Evolutionary conservation across 2,888 invertebrate genomes (phyloP).

Genomic region (Ditula angustiorana): DNA sequence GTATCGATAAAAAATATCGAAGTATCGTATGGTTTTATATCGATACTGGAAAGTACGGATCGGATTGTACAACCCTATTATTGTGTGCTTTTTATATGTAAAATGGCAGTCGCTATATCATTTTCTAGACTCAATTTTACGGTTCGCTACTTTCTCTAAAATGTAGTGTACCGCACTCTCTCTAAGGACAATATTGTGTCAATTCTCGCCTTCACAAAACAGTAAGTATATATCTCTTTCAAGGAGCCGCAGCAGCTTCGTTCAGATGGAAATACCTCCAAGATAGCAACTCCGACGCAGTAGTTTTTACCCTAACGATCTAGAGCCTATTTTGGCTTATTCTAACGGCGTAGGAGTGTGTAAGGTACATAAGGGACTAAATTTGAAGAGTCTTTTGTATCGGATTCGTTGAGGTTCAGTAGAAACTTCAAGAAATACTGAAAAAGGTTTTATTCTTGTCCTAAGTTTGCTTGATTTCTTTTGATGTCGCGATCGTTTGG

Average conservation of each 20-base stretch:
- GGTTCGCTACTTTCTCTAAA: conserved; percentile 49
- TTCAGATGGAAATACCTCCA: conserved; percentile 60
- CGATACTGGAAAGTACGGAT: no score
- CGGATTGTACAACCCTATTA: no score
- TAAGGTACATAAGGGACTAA: conserved; percentile 11
- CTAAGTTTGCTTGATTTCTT: conserved; percentile 10
- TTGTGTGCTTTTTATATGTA: conserved; percentile 9
- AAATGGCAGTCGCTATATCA: conserved; percentile 15
- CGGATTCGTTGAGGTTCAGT: conserved; percentile 8
- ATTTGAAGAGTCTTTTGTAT: conserved; percentile 28
- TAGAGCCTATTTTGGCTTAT: background rate
- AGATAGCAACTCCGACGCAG: background rate
- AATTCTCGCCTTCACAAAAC: conserved; percentile 65
- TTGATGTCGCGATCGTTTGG: conserved; percentile 6
- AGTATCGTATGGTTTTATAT: no score
- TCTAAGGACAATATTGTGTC: conserved; percentile 71
- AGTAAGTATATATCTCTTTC: conserved; percentile 66
- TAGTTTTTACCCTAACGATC: background rate
- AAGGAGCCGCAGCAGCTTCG: conserved; percentile 56
- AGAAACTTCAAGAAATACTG: conserved; percentile 18
- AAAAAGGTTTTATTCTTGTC: conserved; percentile 2
- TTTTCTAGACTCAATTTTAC: conserved; percentile 15
- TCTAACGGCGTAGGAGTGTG: background rate
- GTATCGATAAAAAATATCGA: no score
- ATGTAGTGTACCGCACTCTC: conserved; percentile 45